Percentiles rank a stretch among this genome's conserved stretches.
Conservation (phyloP, 2,113 vertebrate genomes). For the Polypterus senegalus region DNA sequence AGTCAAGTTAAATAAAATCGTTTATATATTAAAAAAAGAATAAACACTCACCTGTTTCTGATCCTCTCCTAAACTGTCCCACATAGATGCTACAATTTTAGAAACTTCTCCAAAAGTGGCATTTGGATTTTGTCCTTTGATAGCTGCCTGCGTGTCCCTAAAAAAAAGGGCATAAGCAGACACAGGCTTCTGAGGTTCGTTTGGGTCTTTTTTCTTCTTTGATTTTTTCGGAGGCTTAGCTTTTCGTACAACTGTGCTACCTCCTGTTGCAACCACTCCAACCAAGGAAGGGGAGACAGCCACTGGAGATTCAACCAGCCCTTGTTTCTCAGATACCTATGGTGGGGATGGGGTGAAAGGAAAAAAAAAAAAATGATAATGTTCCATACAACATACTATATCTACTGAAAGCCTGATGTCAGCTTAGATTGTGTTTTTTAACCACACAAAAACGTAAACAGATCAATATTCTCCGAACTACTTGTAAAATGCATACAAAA, state of each 20-base stretch:
- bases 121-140: conserved; percentile 83
- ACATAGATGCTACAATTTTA: conserved; percentile 87
- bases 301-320: conserved; percentile 47
- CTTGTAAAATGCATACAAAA: too few relatives aligned
- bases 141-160: conserved; percentile 79
- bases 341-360: background rate
- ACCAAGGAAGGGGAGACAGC: conserved; percentile 37
- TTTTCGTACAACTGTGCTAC: conserved; percentile 6
- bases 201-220: conserved; percentile 73
- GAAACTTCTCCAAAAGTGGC: conserved; percentile 83
- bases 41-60: conserved; percentile 66
- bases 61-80: conserved; percentile 84
- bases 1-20: too few relatives aligned
- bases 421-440: too few relatives aligned
- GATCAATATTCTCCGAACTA: too few relatives aligned
- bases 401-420: too few relatives aligned
- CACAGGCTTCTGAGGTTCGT: conserved; percentile 76
- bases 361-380: background rate
- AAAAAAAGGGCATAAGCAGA: conserved; percentile 84
- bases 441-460: too few relatives aligned
- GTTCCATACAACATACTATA: too few relatives aligned
- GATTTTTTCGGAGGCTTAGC: conserved; percentile 28
- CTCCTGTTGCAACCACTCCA: conserved; percentile 34
- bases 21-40: too few relatives aligned
- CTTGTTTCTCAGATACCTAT: conserved; percentile 29